Conservation (phyloP, 2,888 invertebrate genomes). For the Ophonus ardosiacus region DNA sequence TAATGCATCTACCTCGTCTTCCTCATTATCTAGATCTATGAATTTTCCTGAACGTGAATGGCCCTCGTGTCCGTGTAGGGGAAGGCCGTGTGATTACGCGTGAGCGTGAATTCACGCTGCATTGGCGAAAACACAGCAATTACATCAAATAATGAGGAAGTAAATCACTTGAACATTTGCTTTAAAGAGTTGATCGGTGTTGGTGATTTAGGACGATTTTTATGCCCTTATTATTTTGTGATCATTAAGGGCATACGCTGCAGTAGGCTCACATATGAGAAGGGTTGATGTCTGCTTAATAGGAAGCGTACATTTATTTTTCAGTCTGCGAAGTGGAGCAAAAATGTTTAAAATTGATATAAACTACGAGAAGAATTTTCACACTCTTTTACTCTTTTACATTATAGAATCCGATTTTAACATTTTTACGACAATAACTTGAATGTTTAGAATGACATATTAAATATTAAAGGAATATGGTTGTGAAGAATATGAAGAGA, state of each 20-base stretch:
- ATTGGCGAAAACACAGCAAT: slow-evolving; percentile 41
- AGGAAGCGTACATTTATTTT: neutral
- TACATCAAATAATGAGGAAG: slow-evolving; percentile 53
- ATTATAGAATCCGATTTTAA: too few relatives aligned
- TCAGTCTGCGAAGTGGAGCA: too few relatives aligned
- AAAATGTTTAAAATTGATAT: too few relatives aligned
- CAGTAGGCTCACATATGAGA: neutral
- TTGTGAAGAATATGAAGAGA: too few relatives aligned
- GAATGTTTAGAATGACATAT: too few relatives aligned
- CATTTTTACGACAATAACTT: too few relatives aligned
- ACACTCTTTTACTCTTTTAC: too few relatives aligned
- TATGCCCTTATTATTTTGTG: neutral
- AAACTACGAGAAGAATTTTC: too few relatives aligned
- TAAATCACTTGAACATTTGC: neutral
- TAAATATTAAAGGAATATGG: too few relatives aligned
- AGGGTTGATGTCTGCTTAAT: neutral
- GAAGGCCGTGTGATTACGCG: neutral
- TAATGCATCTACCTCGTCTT: too few relatives aligned
- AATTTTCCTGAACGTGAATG: too few relatives aligned
- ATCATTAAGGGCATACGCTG: neutral
- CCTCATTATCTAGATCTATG: too few relatives aligned
- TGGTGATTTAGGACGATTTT: neutral
- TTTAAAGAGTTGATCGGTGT: neutral
- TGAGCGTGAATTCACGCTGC: slow-evolving; percentile 58
- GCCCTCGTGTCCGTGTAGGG: neutral